Percentiles rank a stretch among this genome's conserved stretches.
Evolutionary conservation across 92 coral and sea anemone species (phyloP).

Genomic region (Heliopora coerulea): DNA sequence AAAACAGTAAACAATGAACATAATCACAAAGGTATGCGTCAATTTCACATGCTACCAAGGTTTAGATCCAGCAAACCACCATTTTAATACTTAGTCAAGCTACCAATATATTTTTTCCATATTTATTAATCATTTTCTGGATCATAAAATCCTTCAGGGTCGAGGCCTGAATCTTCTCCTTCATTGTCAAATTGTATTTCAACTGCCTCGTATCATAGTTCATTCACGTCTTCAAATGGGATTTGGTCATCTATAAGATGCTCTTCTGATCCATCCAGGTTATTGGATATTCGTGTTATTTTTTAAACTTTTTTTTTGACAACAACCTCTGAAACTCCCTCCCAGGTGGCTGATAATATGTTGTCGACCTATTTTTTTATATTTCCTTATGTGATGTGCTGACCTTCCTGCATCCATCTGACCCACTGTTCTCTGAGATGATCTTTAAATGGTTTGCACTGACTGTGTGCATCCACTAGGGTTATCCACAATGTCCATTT

Average conservation of each 20-base stretch:
- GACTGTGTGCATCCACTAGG: not conserved
- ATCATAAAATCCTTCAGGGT: not conserved
- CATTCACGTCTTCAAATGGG: not conserved
- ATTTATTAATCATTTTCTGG: too few relatives aligned
- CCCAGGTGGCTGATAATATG: too few relatives aligned
- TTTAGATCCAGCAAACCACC: too few relatives aligned
- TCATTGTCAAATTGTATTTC: not conserved
- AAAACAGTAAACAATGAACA: too few relatives aligned
- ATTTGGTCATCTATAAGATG: not conserved
- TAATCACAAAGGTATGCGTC: too few relatives aligned
- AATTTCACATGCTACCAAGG: too few relatives aligned
- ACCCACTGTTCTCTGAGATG: not conserved
- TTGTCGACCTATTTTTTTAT: too few relatives aligned
- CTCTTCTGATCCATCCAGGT: not conserved
- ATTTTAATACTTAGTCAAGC: too few relatives aligned
- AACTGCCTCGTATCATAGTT: not conserved
- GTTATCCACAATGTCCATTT: conserved; percentile 1
- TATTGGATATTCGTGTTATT: not conserved
- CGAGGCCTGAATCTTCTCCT: not conserved
- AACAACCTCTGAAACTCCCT: not conserved
- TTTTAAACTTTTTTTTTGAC: not conserved
- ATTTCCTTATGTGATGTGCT: too few relatives aligned
- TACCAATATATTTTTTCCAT: too few relatives aligned
- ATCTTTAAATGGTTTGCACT: conserved; percentile 1
- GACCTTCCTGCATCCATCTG: too few relatives aligned